Percentiles rank a stretch among this genome's conserved stretches.
Evolutionary conservation across 2,888 invertebrate species (phyloP).

Genomic region (Heliconius aoede): DNA sequence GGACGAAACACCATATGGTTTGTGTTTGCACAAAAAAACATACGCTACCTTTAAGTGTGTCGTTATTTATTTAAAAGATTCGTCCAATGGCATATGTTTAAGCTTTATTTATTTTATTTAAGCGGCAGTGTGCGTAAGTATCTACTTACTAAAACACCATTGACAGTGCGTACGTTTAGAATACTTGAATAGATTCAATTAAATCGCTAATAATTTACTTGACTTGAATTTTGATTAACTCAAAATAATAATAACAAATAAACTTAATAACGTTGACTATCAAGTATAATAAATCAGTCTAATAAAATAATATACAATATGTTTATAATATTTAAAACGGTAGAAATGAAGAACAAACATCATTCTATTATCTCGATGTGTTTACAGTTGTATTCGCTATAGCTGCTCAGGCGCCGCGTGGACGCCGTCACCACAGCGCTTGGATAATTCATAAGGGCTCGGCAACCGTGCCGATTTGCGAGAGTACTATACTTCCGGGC

Average conservation of each 20-base stretch:
- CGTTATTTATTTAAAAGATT: conserved; percentile 15
- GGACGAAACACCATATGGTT: conserved; percentile 23
- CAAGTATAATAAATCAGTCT: neutral
- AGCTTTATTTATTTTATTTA: conserved; percentile 7
- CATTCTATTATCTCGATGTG: conserved; percentile 65
- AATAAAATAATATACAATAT: conserved; percentile 19
- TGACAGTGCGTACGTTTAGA: conserved; percentile 24
- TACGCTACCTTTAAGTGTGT: conserved; percentile 11
- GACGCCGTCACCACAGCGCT: conserved; percentile 67
- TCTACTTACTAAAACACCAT: conserved; percentile 19
- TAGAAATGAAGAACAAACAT: conserved; percentile 33
- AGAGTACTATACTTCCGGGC: conserved; percentile 65
- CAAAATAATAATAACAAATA: neutral
- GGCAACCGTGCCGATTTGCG: conserved; percentile 53
- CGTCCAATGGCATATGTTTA: conserved; percentile 9
- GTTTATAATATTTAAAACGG: conserved; percentile 14
- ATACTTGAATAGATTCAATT: conserved; percentile 43
- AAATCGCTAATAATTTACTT: conserved; percentile 44
- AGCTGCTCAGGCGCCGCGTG: conserved; percentile 64
- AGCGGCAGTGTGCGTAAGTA: conserved; percentile 15
- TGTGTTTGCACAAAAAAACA: conserved; percentile 15
- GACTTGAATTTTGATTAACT: conserved; percentile 40
- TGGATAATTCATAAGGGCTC: conserved; percentile 80
- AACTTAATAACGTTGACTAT: neutral
- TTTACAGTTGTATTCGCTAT: conserved; percentile 62